Evolutionary conservation across 2,888 invertebrate species (phyloP), one percentile per base, ranked within the genome.

Genomic region (Drosophila incognita): DNA sequence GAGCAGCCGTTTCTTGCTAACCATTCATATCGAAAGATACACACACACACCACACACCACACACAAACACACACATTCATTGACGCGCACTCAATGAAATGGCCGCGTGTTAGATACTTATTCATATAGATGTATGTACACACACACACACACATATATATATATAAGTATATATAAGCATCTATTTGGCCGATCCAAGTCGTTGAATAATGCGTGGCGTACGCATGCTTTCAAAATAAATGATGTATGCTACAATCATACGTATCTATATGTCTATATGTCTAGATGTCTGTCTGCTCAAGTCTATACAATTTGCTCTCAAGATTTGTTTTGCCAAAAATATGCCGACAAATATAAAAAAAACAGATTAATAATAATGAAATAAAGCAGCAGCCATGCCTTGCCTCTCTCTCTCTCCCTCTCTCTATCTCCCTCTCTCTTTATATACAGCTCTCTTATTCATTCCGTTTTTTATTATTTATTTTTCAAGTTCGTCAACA

Each of bases 191-290:
- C 38, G 38, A 60, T 68, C 38, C 38, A 42, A 54, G 62, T 58
- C 57, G 38, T 38, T 63, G 68, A 68, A 60, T 66, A 83, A 85
- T 87, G 81, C 79, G 76, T 77, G 82, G 88, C 89, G 79, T 80
- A 83, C 86, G 87, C 84, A 84, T 79, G 90, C 86, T 76, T 89
- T 84, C 83, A 77, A 84, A 81, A 84, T 83, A 81, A 84, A 89
- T 88, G 76, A 89, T 76, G 79, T 78, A 76, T 69, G 61, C 67
- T 69, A 53, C 53, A 69, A 33, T 53, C 42, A 59, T 40, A 67
- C 24, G 36, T 54, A 13, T 52, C 49, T 48, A 48, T 57, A 33
- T 69, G 54, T 65, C 48, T 68, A 42, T 8, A 31, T 54, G 15
- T 49, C 49, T 42, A 48, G 54, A 21, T 68, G 54, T 66, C 48